Base-by-base conservation (phyloP, 1,140 invertebrate genomes). In the Eubasilissa regina region DNA sequence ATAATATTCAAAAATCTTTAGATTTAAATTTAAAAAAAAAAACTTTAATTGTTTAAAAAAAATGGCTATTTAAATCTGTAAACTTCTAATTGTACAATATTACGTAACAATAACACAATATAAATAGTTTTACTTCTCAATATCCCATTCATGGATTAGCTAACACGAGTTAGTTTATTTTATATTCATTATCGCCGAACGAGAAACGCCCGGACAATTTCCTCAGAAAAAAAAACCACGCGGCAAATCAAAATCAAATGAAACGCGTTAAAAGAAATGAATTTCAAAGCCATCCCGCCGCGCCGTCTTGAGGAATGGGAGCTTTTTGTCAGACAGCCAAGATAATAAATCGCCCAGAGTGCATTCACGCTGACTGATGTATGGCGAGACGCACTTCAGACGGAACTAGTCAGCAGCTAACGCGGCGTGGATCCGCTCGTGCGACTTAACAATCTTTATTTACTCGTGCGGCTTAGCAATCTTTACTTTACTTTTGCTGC, bases 281-380 rank as follows among this genome's bases (percentile, higher is more conserved):
- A 77, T 53, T 77, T 70, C 11, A 75, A 60, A 75, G 55, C 73
- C 4, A 13, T 60, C 55, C 35, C n/a, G 21, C 70, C 45, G 0
- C 55, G 15, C 6, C n/a, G 12, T 21, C 17, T 12, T 19, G 44
- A 3, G 15, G 35, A 47, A 21, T 47, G 35, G 44, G 35, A 35
- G 58, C 25, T 35, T 60, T 77, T 77, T 80, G 79, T 80, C 79
- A 77, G 12, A 4, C 13, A 19, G 79, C 79, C 79, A 80, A 77
- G n/a, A 44, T 25, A 73, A 78, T 74, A 62, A 78, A 78, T 78
- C 51, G 66, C 64, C 60, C 21, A 21, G 43, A 78, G 76, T 78
- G 77, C 77, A 78, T 73, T 78, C 56, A 13, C 19, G 35, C 58
- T 62, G 56, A 75, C 44, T 79, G 78, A 79, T 75, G 70, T 64